Percentiles rank a stretch among this genome's conserved stretches.
phyloP scores from a whole-genome alignment of 2,113 vertebrate species.

The Polypterus bichir region DNA sequence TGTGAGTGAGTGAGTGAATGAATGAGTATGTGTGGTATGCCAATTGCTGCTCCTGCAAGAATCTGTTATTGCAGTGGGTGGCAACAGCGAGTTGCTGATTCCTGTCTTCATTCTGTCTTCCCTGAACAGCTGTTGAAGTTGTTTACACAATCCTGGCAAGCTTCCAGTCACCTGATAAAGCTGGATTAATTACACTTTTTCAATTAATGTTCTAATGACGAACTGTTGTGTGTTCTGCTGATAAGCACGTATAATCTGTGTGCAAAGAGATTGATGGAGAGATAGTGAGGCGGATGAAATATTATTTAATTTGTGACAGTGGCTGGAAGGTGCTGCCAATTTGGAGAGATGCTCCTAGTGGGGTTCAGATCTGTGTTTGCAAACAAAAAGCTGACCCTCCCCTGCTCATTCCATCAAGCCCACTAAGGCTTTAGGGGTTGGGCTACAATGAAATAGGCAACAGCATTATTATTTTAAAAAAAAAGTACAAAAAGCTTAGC shows the following conservation, averaged over 20 bases:
- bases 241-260: constrained; percentile 49
- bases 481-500: too few relatives aligned
- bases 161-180: constrained; percentile 49
- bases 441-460: too few relatives aligned
- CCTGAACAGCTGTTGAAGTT: constrained; percentile 3
- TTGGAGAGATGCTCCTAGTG: constrained; percentile 1
- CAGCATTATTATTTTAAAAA: too few relatives aligned
- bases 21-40: too few relatives aligned
- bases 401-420: too few relatives aligned
- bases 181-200: constrained; percentile 69
- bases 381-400: background rate
- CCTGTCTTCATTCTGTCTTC: background rate
- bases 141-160: constrained; percentile 37
- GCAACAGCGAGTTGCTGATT: constrained; percentile 2
- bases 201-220: constrained; percentile 65
- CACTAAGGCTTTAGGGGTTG: too few relatives aligned
- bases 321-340: background rate
- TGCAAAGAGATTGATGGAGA: constrained; percentile 25
- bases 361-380: constrained; percentile 18
- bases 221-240: constrained; percentile 52
- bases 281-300: constrained; percentile 21
- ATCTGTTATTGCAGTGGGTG: background rate
- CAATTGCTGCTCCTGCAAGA: background rate
- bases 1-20: too few relatives aligned
- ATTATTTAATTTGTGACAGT: constrained; percentile 17